These are phyloP conservation scores for Toxotes jaculatrix DNA, from an alignment of 2,113 vertebrate genomes.

Conservation along the genomic window DNA sequence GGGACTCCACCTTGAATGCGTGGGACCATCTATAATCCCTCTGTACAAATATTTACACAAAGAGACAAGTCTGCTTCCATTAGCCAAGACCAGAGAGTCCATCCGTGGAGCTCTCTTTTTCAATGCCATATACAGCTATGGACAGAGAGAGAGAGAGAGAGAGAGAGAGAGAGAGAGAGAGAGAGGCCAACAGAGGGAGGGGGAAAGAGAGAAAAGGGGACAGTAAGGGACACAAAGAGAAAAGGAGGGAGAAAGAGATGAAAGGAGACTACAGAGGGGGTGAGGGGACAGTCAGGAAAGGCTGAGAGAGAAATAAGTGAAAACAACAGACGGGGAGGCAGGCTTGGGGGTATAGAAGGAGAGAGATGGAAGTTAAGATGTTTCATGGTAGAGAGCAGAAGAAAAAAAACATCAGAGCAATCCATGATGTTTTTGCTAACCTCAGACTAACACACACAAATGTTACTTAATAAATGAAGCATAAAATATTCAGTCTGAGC, in stretches of 20 bases:
- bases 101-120: constrained; percentile 41
- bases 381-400: constrained; percentile 1
- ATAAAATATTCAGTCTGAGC: neutral
- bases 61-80: constrained; percentile 71
- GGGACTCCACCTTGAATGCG: constrained; percentile 65
- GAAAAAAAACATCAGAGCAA: constrained; percentile 40
- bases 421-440: constrained; percentile 36
- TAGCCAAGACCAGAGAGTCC: constrained; percentile 66
- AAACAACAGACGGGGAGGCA: neutral
- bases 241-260: neutral
- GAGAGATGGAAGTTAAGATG: constrained; percentile 27
- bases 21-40: constrained; percentile 73
- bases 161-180: constrained; percentile 6
- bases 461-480: constrained; percentile 29
- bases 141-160: constrained; percentile 36
- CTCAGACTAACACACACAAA: constrained; percentile 37
- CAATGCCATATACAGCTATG: constrained; percentile 78
- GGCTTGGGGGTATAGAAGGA: neutral
- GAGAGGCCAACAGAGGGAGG: constrained; percentile 6
- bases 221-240: constrained; percentile 9
- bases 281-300: neutral
- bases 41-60: constrained; percentile 79
- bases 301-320: neutral
- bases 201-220: constrained; percentile 6
- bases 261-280: too few species aligned